Conservation (phyloP, 2,888 invertebrate genomes). For the Oligia fasciuncula region DNA sequence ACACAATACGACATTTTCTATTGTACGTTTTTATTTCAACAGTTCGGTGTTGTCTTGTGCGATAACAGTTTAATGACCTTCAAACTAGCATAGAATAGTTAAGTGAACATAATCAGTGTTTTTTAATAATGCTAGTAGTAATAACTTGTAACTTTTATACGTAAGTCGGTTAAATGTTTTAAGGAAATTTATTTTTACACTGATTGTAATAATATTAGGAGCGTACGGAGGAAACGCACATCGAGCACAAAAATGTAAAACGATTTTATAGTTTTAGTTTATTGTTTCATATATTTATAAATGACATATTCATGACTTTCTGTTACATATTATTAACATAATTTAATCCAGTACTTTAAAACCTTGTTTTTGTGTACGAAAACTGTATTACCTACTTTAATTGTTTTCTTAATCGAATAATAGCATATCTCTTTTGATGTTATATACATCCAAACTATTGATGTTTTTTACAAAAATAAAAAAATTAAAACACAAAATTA, state of each 20-base stretch:
- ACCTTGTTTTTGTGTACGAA: slow-evolving; percentile 22
- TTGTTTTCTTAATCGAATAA: slow-evolving; percentile 60
- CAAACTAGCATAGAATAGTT: slow-evolving; percentile 61
- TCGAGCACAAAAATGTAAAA: slow-evolving; percentile 74
- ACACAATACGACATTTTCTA: slow-evolving; percentile 77
- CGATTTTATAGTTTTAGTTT: slow-evolving; percentile 48
- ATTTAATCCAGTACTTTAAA: slow-evolving; percentile 27
- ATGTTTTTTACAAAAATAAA: slow-evolving; percentile 59
- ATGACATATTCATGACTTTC: slow-evolving; percentile 14
- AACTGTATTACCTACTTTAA: neutral
- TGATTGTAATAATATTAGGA: slow-evolving; percentile 76
- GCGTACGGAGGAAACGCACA: slow-evolving; percentile 76
- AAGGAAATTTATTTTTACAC: slow-evolving; percentile 85
- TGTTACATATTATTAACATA: neutral
- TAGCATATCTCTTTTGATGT: slow-evolving; percentile 68
- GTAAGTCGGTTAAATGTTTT: slow-evolving; percentile 81
- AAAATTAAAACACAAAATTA: slow-evolving; percentile 43
- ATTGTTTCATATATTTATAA: slow-evolving; percentile 1
- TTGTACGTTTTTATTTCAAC: slow-evolving; percentile 79
- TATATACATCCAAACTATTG: slow-evolving; percentile 58
- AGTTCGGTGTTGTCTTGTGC: slow-evolving; percentile 86
- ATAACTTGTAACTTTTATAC: slow-evolving; percentile 81
- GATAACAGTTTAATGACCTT: slow-evolving; percentile 69
- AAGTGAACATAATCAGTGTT: slow-evolving; percentile 69
- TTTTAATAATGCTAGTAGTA: slow-evolving; percentile 70